Percentiles rank a stretch among this genome's conserved stretches.
Conservation (phyloP, 2,888 invertebrate species). For the Pseudococcus longispinus region DNA sequence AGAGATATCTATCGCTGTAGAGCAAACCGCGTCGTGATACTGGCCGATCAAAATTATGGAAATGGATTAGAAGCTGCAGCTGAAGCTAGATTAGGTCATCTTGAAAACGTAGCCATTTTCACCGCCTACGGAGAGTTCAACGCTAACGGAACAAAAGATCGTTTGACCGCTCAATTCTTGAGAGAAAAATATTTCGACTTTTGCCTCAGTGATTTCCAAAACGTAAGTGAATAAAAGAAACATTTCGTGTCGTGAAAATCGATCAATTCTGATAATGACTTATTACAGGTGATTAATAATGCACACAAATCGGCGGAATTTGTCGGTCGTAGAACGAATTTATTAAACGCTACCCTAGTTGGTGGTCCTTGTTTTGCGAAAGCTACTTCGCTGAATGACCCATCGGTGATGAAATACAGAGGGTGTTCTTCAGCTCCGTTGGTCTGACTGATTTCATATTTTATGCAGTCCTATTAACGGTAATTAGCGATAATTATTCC, state of each 20-base stretch:
- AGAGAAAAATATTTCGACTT: conserved; percentile 26
- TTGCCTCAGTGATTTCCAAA: conserved; percentile 48
- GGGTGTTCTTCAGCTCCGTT: conserved; percentile 31
- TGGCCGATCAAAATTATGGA: conserved; percentile 66
- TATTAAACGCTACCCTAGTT: conserved; percentile 36
- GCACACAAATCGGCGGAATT: conserved; percentile 18
- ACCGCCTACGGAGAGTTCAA: conserved; percentile 33
- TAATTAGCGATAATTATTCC: neutral
- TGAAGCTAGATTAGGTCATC: neutral
- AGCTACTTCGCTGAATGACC: conserved; percentile 36
- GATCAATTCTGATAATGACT: neutral
- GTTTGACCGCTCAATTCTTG: conserved; percentile 7
- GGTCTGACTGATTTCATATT: conserved; percentile 31
- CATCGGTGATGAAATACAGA: conserved; percentile 18
- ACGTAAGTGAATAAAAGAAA: neutral
- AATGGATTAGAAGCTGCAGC: conserved; percentile 58
- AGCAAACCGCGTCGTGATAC: conserved; percentile 64
- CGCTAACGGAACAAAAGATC: neutral
- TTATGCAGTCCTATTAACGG: neutral
- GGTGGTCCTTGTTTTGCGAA: conserved; percentile 47
- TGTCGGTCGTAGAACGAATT: conserved; percentile 3
- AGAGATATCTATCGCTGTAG: conserved; percentile 64
- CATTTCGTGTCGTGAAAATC: neutral
- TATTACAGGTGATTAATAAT: neutral
- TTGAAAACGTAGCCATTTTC: conserved; percentile 42